phyloP scores from a whole-genome alignment of 1,140 invertebrate genomes.

The Drosophila tropicalis region DNA sequence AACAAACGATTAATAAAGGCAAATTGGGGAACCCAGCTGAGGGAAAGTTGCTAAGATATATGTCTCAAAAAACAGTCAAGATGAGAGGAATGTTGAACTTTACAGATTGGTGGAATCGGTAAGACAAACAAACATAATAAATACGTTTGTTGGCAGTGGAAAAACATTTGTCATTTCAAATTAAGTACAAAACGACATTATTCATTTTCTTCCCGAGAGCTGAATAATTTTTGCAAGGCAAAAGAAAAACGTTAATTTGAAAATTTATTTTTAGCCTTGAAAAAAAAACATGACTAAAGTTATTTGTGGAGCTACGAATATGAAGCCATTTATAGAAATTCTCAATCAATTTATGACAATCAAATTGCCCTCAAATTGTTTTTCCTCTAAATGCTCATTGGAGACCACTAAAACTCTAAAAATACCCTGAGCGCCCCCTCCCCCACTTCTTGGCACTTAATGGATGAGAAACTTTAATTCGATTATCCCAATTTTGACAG shows the following conservation, averaged over 20 bases:
- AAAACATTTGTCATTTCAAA: constrained; percentile 69
- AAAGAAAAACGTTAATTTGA: not conserved
- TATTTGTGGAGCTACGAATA: constrained; percentile 10
- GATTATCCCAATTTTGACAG: constrained; percentile 3
- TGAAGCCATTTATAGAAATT: constrained; percentile 16
- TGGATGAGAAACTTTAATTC: not conserved
- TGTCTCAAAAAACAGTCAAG: not conserved
- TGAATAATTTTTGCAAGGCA: constrained; percentile 22
- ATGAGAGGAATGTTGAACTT: not conserved
- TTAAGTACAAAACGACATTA: constrained; percentile 70
- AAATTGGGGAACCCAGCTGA: constrained; percentile 29
- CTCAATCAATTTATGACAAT: constrained; percentile 1
- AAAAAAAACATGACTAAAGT: not conserved
- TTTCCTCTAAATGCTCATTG: not conserved
- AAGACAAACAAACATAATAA: constrained; percentile 47
- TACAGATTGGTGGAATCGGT: constrained; percentile 6
- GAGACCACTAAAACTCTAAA: constrained; percentile 48
- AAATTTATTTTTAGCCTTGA: constrained; percentile 1
- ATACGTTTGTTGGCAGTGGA: constrained; percentile 52
- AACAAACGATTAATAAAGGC: constrained; percentile 44
- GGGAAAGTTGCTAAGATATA: constrained; percentile 23
- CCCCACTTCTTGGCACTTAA: not conserved
- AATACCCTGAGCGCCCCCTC: not conserved
- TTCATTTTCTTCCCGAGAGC: constrained; percentile 46
- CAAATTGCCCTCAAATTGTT: not conserved